These are phyloP conservation scores for Reticulitermes lucifugus DNA, from an alignment of 2,888 invertebrate genomes.

Conservation along the genomic window DNA sequence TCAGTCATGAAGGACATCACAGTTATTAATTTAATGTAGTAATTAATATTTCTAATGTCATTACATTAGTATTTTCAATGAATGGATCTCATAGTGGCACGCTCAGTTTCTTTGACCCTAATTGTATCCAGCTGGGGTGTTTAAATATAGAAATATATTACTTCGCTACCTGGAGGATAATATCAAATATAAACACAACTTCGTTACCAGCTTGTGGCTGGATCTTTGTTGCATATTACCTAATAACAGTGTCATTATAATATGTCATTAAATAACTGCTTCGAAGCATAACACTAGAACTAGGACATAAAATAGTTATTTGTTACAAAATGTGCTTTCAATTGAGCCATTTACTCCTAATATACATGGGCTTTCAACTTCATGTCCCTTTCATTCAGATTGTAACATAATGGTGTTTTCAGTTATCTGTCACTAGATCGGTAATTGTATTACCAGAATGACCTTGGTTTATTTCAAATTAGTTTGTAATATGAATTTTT, in stretches of 20 bases:
- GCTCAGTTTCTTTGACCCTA: constrained; percentile 9
- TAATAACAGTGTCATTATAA: not conserved
- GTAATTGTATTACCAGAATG: not conserved
- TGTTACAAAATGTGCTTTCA: not conserved
- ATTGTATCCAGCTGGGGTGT: constrained; percentile 20
- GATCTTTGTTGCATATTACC: not conserved
- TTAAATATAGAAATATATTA: constrained; percentile 43
- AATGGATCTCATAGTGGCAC: not conserved
- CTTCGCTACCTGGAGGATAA: constrained; percentile 41
- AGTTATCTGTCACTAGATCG: not conserved
- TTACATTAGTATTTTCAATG: too few relatives aligned
- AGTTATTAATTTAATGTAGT: too few relatives aligned
- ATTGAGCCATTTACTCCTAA: not conserved
- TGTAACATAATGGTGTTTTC: not conserved
- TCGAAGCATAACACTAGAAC: not conserved
- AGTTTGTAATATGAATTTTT: not conserved
- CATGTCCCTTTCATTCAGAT: not conserved
- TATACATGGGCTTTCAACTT: constrained; percentile 12
- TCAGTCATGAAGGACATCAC: too few relatives aligned
- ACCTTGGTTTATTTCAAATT: not conserved
- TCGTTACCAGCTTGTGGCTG: not conserved
- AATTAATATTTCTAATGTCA: too few relatives aligned
- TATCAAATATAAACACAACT: not conserved
- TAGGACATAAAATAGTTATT: not conserved
- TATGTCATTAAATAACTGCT: not conserved